Percentiles rank a stretch among this genome's conserved stretches.
Evolutionary conservation across 1,140 invertebrate genomes (phyloP).

Genomic region (Trinorchestia longiramus): DNA sequence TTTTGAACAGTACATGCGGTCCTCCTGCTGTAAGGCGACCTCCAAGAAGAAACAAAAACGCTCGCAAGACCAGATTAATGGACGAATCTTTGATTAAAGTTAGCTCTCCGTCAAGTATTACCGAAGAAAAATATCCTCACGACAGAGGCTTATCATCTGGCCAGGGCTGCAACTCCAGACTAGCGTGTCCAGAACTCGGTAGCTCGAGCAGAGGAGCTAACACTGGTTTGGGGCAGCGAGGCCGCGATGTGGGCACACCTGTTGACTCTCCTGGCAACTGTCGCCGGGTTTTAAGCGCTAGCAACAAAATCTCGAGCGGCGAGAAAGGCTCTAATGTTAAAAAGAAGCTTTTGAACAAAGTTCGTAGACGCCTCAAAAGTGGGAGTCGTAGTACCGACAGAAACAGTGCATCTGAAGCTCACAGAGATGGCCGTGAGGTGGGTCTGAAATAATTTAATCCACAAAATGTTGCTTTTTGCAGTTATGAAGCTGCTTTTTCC

Average conservation of each 20-base stretch:
- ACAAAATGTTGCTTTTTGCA: background rate
- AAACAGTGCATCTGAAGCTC: background rate
- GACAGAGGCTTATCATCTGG: background rate
- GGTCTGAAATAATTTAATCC: background rate
- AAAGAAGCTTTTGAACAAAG: constrained; percentile 36
- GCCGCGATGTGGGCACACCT: constrained; percentile 17
- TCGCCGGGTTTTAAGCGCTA: background rate
- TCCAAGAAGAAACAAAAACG: constrained; percentile 28
- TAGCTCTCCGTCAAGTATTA: background rate
- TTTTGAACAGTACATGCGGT: background rate
- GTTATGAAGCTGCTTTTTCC: background rate
- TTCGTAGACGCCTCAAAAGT: background rate
- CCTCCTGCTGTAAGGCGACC: constrained; percentile 24
- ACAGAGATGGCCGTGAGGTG: constrained; percentile 12
- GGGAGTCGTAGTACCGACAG: background rate
- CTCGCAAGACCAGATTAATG: background rate
- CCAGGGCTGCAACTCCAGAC: background rate
- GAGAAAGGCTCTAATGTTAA: constrained; percentile 34
- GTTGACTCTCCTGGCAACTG: constrained; percentile 20
- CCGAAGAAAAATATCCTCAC: background rate
- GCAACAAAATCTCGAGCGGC: background rate
- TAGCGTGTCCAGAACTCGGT: background rate
- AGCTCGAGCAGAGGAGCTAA: background rate
- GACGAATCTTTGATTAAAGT: background rate
- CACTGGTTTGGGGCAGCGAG: background rate